phyloP scores from a whole-genome alignment of 2,797 vertebrate species.

The Peromyscus nudipes region DNA sequence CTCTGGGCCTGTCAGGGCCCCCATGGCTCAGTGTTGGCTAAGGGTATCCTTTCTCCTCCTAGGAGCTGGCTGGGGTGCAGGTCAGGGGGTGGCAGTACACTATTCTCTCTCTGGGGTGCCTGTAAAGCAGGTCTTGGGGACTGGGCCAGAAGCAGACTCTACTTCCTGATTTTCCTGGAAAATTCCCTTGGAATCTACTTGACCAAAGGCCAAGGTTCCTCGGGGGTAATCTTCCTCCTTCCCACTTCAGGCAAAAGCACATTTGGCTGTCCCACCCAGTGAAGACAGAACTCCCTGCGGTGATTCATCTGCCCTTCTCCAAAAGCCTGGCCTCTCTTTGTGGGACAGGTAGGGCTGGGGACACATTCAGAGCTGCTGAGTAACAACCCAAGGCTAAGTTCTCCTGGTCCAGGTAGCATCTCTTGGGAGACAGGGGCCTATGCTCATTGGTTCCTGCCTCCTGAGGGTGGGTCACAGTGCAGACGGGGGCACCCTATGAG shows the following conservation, averaged over 20 bases:
- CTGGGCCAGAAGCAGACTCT: constrained; percentile 20
- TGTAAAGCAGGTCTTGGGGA: not conserved
- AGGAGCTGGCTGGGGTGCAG: not conserved
- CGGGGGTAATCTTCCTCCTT: constrained; percentile 55
- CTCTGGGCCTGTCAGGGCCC: not conserved
- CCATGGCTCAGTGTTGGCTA: not conserved
- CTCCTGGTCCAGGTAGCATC: not conserved
- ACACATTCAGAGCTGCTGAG: not conserved
- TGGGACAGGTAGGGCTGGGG: too few species aligned
- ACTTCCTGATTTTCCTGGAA: constrained; percentile 82
- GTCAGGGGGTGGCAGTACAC: too few species aligned
- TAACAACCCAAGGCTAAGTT: not conserved
- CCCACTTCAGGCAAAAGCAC: not conserved
- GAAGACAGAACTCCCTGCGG: constrained; percentile 80
- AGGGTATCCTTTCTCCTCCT: not conserved
- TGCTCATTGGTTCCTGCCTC: not conserved
- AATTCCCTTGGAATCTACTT: constrained; percentile 81
- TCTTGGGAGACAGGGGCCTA: not conserved
- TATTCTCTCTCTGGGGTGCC: not conserved
- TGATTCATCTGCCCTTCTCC: constrained; percentile 15
- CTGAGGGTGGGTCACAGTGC: not conserved
- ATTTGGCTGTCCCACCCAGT: not conserved
- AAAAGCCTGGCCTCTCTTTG: not conserved
- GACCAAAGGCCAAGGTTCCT: not conserved
- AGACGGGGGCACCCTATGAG: not conserved